phyloP scores from a whole-genome alignment of 2,797 vertebrate genomes.

The Philypnodon macrostomus region DNA sequence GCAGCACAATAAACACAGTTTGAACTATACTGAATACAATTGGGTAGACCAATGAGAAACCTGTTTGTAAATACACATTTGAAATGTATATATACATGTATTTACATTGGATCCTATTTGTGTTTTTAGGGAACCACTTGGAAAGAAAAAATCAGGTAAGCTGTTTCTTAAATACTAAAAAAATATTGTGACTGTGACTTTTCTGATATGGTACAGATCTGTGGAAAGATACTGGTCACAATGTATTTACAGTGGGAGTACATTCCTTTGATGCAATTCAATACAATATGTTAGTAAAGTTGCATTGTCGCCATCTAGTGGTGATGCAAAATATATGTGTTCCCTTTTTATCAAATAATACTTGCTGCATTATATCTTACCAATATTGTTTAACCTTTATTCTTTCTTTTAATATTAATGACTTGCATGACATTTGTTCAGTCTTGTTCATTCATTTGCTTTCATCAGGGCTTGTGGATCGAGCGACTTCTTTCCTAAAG shows the following conservation, averaged over 20 bases:
- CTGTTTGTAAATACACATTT: no score
- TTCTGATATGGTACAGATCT: background rate
- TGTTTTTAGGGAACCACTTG: conserved; percentile 86
- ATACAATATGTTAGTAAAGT: no score
- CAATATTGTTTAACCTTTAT: conserved; percentile 11
- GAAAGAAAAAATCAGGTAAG: conserved; percentile 96
- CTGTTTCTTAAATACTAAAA: conserved; percentile 7
- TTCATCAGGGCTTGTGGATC: conserved; percentile 88
- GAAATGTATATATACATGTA: background rate
- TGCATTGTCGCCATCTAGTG: conserved; percentile 54
- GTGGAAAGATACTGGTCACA: background rate
- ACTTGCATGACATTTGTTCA: conserved; percentile 62
- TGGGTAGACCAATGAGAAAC: no score
- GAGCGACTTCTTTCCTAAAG: conserved; percentile 88
- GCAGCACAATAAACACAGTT: background rate
- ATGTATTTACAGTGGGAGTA: background rate
- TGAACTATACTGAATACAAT: background rate
- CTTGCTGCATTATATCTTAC: background rate
- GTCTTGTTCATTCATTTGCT: conserved; percentile 75
- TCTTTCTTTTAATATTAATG: conserved; percentile 39
- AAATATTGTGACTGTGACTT: background rate
- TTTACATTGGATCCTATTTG: conserved; percentile 37
- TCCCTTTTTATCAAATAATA: background rate
- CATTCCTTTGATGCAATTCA: no score
- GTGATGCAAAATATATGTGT: background rate